Base-by-base conservation (phyloP, 2,888 invertebrate genomes). In the Apamea epomidion region DNA sequence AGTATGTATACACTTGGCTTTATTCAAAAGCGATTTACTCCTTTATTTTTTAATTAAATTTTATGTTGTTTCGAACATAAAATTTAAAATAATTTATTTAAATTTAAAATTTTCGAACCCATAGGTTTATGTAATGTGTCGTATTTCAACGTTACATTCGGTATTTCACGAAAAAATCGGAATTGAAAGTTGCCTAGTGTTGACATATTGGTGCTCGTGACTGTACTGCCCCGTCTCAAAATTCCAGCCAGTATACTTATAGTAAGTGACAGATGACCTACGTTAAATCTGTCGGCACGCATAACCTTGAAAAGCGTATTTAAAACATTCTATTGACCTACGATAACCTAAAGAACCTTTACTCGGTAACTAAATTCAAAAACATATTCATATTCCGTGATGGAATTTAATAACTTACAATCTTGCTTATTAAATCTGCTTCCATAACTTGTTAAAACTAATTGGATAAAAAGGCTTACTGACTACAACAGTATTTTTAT, bases 321-420 rank as follows among this genome's bases (percentile, higher is more conserved):
- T 48, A 0, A 58, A 80, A 21, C 29, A 37, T 5, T 67, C 0
- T n/a, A 1, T 60, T 67, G 74, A 58, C 65, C 58, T 65, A 65
- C 37, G 29, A 25, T 81, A 60, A 74, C 74, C 37, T 51, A 16
- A 51, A 60, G 16, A 42, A 80, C 81, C 48, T 80, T 60, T 67
- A 80, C 58, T 12, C n/a, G 18, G n/a, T 58, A 51, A 74, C 21
- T 51, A 81, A 75, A 81, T 81, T 60, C 58, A 58, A 16, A 21
- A 48, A 65, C 32, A 67, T 48, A 58, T 58, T 37, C 32, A 67
- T 48, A 58, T 58, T 37, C 14, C 58, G 67, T 51, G 29, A 60
- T 69, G 16, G 25, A 29, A 69, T 62, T 82, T 62, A 37, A 18
- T 37, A 14, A 69, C 6, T 51, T 69, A 67, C 32, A 82, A 71